phyloP scores from a whole-genome alignment of 2,797 vertebrate genomes.

The Xiphophorus birchmanni region DNA sequence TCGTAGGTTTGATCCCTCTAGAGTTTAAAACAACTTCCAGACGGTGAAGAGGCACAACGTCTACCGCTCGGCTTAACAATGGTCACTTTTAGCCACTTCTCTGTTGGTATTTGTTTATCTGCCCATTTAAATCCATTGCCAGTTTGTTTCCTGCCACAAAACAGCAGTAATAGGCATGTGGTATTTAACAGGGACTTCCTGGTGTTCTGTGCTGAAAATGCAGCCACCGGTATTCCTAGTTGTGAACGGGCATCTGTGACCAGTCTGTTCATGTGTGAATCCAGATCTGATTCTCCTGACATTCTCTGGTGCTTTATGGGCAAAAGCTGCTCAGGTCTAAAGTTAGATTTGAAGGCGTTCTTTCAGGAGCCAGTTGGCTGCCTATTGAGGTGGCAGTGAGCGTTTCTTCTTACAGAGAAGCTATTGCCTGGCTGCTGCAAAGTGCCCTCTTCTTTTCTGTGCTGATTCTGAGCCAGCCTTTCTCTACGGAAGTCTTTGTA shows the following conservation, averaged over 20 bases:
- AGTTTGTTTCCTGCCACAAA: neutral
- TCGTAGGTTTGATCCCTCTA: neutral
- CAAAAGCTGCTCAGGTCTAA: constrained; percentile 46
- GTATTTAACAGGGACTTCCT: neutral
- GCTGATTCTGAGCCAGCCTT: constrained; percentile 20
- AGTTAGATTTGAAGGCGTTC: constrained; percentile 41
- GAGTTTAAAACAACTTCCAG: neutral
- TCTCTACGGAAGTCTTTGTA: constrained; percentile 32
- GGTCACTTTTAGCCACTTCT: neutral
- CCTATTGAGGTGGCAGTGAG: constrained; percentile 36
- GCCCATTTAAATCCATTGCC: neutral
- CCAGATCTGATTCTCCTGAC: neutral
- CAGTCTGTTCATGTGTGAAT: neutral
- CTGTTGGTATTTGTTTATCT: neutral
- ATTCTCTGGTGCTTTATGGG: neutral
- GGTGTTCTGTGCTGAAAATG: neutral
- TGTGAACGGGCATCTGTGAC: neutral
- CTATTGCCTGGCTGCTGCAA: constrained; percentile 30
- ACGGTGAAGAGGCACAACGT: neutral
- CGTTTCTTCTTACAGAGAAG: constrained; percentile 48
- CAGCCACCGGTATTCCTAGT: neutral
- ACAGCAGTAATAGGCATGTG: neutral
- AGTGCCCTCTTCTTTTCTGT: constrained; percentile 31
- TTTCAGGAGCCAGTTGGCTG: constrained; percentile 48
- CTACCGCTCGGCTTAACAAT: neutral